Base-by-base conservation (phyloP, 1,140 invertebrate species). In the Pseudomyrmex dendroicus region DNA sequence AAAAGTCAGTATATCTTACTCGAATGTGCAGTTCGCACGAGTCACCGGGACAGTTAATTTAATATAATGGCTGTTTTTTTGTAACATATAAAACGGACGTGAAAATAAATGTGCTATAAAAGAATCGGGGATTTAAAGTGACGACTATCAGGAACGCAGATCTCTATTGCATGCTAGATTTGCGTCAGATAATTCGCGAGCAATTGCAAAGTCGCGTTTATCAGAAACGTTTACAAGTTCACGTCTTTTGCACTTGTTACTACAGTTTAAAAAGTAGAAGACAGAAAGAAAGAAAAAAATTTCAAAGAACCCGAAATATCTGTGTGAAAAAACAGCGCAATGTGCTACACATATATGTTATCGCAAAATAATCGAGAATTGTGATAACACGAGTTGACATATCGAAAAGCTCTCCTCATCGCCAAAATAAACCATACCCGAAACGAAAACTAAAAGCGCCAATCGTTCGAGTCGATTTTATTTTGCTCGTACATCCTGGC, bases 401-500 rank as follows among this genome's bases (percentile, higher is more conserved):
- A 35, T 35, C 5, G 5, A 35, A 35, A 35, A 0, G 5, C 5
- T 35, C 35, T 57, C 61, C 50, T 73, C 20, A 66, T 52, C 48
- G 56, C 13, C 62, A 46, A 70, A 66, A 10, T 73, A 86, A 80
- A 84, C 76, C 66, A 50, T 62, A 73, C 20, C 44, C 54, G 25
- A 52, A 87, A 74, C 76, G 61, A 85, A 87, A 77, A 72, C 66
- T 61, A 72, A 61, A 22, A 54, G 57, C 57, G 74, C 57, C 84
- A 73, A 85, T 89, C 84, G 84, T 74, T 78, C 80, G 25, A 86
- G 64, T 73, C 86, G 86, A 89, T 88, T 84, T 88, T 73, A 89
- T 89, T 89, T 83, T 70, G 46, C 52, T 68, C 48, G 77, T 76
- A 84, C 78, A 88, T 80, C 83, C 78, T 84, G 82, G 70, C 86